Percentiles rank a stretch among this genome's conserved stretches.
These are phyloP conservation scores for Gulo gulo DNA, from an alignment of 2,113 vertebrate species.

Conservation along the genomic window DNA sequence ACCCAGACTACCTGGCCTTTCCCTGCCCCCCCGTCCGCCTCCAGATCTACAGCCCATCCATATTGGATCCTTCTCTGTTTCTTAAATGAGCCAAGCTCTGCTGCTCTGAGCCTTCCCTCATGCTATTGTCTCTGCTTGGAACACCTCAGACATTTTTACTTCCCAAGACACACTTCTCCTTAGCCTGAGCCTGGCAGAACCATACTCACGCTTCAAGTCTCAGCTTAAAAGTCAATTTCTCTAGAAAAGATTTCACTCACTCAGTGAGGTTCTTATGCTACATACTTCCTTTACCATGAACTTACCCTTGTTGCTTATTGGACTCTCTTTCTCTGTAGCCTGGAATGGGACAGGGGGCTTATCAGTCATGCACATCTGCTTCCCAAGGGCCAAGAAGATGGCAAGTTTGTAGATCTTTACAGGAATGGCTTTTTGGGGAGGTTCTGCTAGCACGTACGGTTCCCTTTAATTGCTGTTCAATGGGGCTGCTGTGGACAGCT, in stretches of 20 bases:
- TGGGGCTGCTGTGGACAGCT: background rate
- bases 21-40: accelerated
- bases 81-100: background rate
- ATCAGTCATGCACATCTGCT: background rate
- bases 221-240: background rate
- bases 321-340: background rate
- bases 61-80: background rate
- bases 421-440: background rate
- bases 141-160: background rate
- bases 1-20: background rate
- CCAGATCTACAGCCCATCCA: no score
- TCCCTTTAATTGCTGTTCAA: background rate
- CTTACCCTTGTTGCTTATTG: background rate
- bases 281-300: background rate
- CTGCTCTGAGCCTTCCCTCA: background rate
- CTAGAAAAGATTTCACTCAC: background rate
- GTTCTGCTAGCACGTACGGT: background rate
- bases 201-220: background rate
- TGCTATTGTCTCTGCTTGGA: background rate
- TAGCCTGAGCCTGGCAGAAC: background rate
- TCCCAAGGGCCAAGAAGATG: background rate
- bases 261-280: background rate
- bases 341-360: background rate
- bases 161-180: background rate
- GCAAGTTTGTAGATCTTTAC: background rate